Evolutionary conservation across 2,888 invertebrate genomes (phyloP), one percentile per base, ranked within the genome.

Genomic region (Sarcophaga caerulescens): DNA sequence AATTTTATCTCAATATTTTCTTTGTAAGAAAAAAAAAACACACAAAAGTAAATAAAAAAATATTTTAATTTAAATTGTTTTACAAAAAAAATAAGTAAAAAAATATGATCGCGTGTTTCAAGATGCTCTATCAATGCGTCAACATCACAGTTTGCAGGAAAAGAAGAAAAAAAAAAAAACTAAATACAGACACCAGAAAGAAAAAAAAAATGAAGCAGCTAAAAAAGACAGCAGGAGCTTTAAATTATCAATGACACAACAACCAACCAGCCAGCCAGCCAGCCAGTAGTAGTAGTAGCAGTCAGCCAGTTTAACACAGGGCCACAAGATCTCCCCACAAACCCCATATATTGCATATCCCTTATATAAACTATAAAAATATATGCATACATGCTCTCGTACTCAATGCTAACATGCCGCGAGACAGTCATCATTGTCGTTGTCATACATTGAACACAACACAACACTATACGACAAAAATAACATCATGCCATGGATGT

Each of bases 161-260:
- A 45, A 66, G 45, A 71, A 45, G n/a, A 25, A 65, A 35, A 23
- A 71, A 59, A 79, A 45, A 71, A 73, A 80, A 60, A 35, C 35
- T 35, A 35, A 35, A 35, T 35, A 35, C 35, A 35, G 35, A 35
- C 35, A 35, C 10, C 35, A 35, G 35, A 35, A 66, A 57, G 45
- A 21, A 60, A 45, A 44, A 75, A 69, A 63, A 82, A 85, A 73
- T 77, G 57, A 76, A 52, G 17, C 52, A 52, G 76, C 69, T 35
- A 68, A 75, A 81, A 52, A 52, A 86, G 81, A 84, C 86, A 86
- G 86, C 86, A 86, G 86, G 86, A 86, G 86, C 86, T 86, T 86
- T 86, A 86, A 84, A 86, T 86, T 86, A 86, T 86, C 86, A 86
- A 86, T 86, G 86, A 86, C 86, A 86, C 84, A 81, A 85, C 52